A percentile compares a stretch with the other conserved stretches of the same genome.
phyloP scores from a whole-genome alignment of 2,113 vertebrate species.

The Pygoscelis antarcticus region DNA sequence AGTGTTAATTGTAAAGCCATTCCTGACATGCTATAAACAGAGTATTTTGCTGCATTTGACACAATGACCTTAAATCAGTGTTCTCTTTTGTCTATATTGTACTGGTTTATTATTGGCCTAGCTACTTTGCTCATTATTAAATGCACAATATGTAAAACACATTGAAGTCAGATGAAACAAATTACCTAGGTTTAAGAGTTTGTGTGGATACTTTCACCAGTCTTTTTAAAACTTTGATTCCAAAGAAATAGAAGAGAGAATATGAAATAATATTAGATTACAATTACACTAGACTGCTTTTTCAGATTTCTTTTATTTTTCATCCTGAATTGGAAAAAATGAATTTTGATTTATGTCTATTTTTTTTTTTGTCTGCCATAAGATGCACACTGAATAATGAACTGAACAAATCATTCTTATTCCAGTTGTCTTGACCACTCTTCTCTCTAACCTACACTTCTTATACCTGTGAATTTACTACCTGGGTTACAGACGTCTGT shows the following conservation, averaged over 20 bases:
- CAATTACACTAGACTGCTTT: background rate
- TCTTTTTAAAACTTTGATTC: conserved; percentile 56
- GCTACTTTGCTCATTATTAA: conserved; percentile 75
- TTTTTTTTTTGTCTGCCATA: background rate
- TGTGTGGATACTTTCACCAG: conserved; percentile 34
- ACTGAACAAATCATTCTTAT: background rate
- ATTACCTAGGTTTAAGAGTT: conserved; percentile 62
- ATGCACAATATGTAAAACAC: conserved; percentile 64
- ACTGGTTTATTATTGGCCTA: conserved; percentile 72
- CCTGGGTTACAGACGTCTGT: background rate
- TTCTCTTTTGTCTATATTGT: conserved; percentile 82
- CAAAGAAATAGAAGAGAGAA: conserved; percentile 39
- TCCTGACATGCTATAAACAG: conserved; percentile 76
- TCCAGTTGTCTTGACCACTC: background rate
- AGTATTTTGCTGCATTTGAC: conserved; percentile 78
- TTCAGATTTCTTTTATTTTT: conserved; percentile 9
- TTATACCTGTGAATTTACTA: background rate
- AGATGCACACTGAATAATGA: background rate
- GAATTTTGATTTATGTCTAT: background rate
- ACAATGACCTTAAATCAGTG: conserved; percentile 75
- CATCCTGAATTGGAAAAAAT: conserved; percentile 19
- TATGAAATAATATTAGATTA: conserved; percentile 49
- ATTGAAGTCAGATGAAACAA: conserved; percentile 66
- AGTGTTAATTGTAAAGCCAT: conserved; percentile 81
- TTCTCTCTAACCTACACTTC: background rate